A percentile compares a stretch with the other conserved stretches of the same genome.
These are phyloP conservation scores for Strigops habroptila DNA, from an alignment of 2,113 vertebrate genomes.

Conservation along the genomic window DNA sequence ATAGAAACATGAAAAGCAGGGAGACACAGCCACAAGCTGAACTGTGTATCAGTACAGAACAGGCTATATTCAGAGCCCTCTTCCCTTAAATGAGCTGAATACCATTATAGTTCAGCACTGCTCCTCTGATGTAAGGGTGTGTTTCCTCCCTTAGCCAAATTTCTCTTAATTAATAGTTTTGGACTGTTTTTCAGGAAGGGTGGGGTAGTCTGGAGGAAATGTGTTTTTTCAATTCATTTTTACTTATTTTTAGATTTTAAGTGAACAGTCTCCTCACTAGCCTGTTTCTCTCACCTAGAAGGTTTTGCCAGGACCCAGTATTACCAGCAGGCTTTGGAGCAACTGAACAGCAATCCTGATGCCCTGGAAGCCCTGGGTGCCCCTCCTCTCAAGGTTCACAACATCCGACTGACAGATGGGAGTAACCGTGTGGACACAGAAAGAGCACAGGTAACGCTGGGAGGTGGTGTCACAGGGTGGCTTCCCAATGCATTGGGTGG, in stretches of 20 bases:
- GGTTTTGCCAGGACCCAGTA: conserved; percentile 74
- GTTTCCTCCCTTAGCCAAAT: neutral
- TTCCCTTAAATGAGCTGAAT: neutral
- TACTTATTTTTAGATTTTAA: neutral
- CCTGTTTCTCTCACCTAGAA: conserved; percentile 52
- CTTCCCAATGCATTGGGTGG: neutral
- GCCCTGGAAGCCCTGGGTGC: conserved; percentile 82
- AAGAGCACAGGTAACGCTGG: conserved; percentile 54
- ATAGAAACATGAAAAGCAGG: neutral
- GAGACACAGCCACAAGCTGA: neutral
- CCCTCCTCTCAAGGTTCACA: conserved; percentile 77
- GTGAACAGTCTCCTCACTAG: neutral
- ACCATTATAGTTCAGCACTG: neutral
- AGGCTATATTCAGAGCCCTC: neutral
- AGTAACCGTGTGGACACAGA: conserved; percentile 71
- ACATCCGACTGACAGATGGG: conserved; percentile 76
- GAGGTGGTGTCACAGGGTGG: neutral
- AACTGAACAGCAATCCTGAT: conserved; percentile 62
- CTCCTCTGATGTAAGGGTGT: neutral
- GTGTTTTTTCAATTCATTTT: neutral
- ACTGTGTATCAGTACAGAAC: neutral
- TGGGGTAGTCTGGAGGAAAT: neutral
- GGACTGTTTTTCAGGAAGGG: neutral
- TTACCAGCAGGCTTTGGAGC: conserved; percentile 76
- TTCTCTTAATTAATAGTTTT: neutral